Base-by-base conservation (phyloP, 2,888 invertebrate genomes). In the Amphipyra berbera region DNA sequence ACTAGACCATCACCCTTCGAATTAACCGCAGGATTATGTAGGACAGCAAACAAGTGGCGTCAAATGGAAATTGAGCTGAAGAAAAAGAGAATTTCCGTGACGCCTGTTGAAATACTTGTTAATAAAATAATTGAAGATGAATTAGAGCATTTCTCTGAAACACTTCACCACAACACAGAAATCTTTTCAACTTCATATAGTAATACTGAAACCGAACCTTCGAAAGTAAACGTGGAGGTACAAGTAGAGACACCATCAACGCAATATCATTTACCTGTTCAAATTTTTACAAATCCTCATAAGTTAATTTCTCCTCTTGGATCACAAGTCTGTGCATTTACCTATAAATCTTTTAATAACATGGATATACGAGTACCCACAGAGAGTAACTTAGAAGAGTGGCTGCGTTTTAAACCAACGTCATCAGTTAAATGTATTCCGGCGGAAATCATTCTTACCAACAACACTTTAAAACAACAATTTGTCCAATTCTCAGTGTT, bases 1-100 rank as follows among this genome's bases (percentile, higher is more conserved):
- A 84, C 76, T 10, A 88, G 90, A 74, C 75, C 70, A 40, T 88
- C 93, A 1, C 93, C 94, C 0, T 93, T 93, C 78, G 83, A 88
- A 55, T 75, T 93, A 60, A 90, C 88, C 4, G 81, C 86, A 8
- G 78, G 82, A 45, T 76, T 91, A 40, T 82, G 80, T 50, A 88
- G 93, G 74, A 93, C 93, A 46, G 76, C 84, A 38, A 76, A 76
- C n/a, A 82, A 79, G 69, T 92, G 93, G 93, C 50, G 81, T 62
- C 56, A 69, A 49, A 65, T 87, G 21, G 66, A 83, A 77, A 45
- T 50, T 1, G 58, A 68, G 12, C 7, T 33, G 6, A 77, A 76
- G 42, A 73, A 74, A 71, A 54, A 35, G 8, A 68, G 73, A 56
- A 44, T 12, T 33, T 27, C 44, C 56, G 21, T 44, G 37, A 45